Base-by-base conservation (phyloP, 2,888 invertebrate species). In the Ptychoptera contaminata region DNA sequence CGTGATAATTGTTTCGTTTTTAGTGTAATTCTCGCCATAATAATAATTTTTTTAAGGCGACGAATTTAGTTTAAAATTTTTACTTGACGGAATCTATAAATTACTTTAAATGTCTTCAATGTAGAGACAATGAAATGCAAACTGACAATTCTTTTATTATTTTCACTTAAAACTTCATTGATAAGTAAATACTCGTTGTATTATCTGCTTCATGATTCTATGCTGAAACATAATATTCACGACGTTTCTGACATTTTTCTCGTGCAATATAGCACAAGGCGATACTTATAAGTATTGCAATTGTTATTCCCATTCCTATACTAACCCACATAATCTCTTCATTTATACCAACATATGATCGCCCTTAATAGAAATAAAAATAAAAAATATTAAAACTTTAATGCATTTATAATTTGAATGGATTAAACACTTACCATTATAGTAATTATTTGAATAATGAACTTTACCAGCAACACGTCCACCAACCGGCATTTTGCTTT, bases 261-360 rank as follows among this genome's bases (percentile, higher is more conserved):
- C 78, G 72, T 51, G 82, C 74, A 51, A 86, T 81, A 63, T 84
- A 85, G 68, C 85, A 85, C 11, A 86, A 68, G 0, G 86, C 85
- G 55, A 86, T 80, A 16, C 82, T 82, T 60, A 86, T 86, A 43
- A 86, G 71, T 4, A 86, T 71, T 8, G 79, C 81, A 54, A 86
- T 86, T 46, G 83, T 63, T 14, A 61, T 60, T 44, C 65, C 65
- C 65, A 65, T 65, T 44, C 83, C 83, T 60, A 85, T 82, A 67
- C 84, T 84, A 56, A 84, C 82, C 84, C 84, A 82, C 53, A 85
- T 84, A 55, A 85, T 85, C 63, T 84, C 84, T 61, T 85, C 84
- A 65, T 85, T 85, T 62, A 85, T 82, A 47, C 82, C 82, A 56
- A 80, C 81, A 57, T 82, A 79, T 40, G 80, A 80, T 56, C 81